phyloP scores from a whole-genome alignment of 1,140 invertebrate species.

The Hetaerina americana region DNA sequence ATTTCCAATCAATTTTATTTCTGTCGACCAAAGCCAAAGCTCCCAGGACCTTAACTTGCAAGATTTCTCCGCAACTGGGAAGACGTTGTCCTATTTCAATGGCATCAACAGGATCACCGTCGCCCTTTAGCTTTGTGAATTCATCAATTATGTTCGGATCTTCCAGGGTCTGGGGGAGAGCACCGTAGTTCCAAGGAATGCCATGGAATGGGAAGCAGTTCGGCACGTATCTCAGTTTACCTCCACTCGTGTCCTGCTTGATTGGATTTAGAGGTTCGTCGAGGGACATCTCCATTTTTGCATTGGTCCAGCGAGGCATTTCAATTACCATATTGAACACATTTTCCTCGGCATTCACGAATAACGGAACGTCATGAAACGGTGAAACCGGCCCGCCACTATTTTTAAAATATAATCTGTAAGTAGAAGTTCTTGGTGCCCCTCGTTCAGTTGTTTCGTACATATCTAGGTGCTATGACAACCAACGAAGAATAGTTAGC shows the following conservation, averaged over 20 bases:
- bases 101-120: constrained; percentile 48
- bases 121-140: constrained; percentile 37
- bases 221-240: not conserved
- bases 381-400: not conserved
- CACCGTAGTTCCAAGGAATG: constrained; percentile 48
- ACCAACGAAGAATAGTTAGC: no score
- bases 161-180: constrained; percentile 46
- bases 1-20: constrained; percentile 53
- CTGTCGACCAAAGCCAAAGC: not conserved
- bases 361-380: not conserved
- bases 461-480: no score
- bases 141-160: constrained; percentile 36
- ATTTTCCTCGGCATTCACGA: not conserved
- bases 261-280: not conserved
- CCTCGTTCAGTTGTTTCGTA: not conserved
- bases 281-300: not conserved
- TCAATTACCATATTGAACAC: not conserved
- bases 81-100: constrained; percentile 41
- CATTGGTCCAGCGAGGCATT: not conserved
- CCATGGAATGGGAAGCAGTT: constrained; percentile 48
- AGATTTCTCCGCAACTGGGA: not conserved
- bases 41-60: constrained; percentile 21
- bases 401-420: not conserved
- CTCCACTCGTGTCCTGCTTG: not conserved
- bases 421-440: not conserved